A percentile compares a stretch with the other conserved stretches of the same genome.
These are phyloP conservation scores for Pachymerium ferrugineum DNA, from an alignment of 2,888 invertebrate genomes.

Conservation along the genomic window DNA sequence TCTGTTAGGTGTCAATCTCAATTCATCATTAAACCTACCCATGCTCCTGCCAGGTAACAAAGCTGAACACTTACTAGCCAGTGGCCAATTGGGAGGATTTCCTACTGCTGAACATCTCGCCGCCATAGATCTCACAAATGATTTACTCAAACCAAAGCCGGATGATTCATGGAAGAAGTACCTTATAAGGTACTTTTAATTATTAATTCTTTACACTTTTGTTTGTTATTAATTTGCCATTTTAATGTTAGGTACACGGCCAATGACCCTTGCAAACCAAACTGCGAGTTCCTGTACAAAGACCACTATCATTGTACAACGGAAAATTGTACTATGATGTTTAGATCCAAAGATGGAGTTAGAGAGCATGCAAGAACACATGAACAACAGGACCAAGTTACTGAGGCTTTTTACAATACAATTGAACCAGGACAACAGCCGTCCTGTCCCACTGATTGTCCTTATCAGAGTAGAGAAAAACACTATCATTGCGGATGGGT, in stretches of 20 bases:
- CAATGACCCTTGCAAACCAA: slow-evolving; percentile 50
- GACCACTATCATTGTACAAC: slow-evolving; percentile 84
- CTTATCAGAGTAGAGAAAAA: slow-evolving; percentile 66
- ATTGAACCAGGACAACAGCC: slow-evolving; percentile 58
- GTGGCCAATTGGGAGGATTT: not conserved
- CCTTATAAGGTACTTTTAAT: slow-evolving; percentile 49
- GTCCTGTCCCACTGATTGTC: slow-evolving; percentile 59
- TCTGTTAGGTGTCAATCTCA: slow-evolving; percentile 19
- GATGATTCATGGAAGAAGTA: slow-evolving; percentile 58
- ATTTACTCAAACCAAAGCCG: slow-evolving; percentile 42
- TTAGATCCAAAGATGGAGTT: slow-evolving; percentile 60
- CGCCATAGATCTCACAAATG: slow-evolving; percentile 41
- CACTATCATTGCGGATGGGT: slow-evolving; percentile 89
- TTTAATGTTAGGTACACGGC: slow-evolving; percentile 46
- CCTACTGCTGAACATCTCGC: slow-evolving; percentile 37
- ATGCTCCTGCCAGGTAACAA: slow-evolving; percentile 32
- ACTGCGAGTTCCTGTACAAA: slow-evolving; percentile 61
- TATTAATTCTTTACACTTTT: not conserved
- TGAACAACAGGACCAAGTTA: slow-evolving; percentile 79
- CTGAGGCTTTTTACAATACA: slow-evolving; percentile 65
- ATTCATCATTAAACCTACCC: slow-evolving; percentile 40
- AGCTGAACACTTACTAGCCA: slow-evolving; percentile 28
- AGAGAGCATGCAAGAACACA: slow-evolving; percentile 78
- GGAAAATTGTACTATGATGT: slow-evolving; percentile 67
- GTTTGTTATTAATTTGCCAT: slow-evolving; percentile 7